phyloP scores from a whole-genome alignment of 2,797 vertebrate genomes.

The Siniperca obscura region DNA sequence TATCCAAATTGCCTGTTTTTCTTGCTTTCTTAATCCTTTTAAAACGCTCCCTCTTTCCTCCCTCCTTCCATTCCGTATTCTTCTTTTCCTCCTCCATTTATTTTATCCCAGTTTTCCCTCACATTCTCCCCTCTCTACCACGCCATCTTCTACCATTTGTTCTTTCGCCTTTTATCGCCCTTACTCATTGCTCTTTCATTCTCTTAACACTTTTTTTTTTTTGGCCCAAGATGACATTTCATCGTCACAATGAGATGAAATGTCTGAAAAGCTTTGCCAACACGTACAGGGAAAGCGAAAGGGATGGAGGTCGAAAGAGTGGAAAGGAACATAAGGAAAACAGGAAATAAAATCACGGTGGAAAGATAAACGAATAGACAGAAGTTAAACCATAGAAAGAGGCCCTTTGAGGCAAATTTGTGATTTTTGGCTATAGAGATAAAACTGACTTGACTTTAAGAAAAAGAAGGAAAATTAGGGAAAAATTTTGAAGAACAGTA shows the following conservation, averaged over 20 bases:
- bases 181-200: too few relatives aligned
- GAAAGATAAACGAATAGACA: not conserved
- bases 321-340: not conserved
- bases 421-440: too few relatives aligned
- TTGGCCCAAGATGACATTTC: not conserved
- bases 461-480: not conserved
- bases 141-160: not conserved
- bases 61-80: not conserved
- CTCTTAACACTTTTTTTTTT: not conserved
- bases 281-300: not conserved
- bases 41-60: not conserved
- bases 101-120: not conserved
- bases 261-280: not conserved
- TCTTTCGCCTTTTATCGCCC: not conserved
- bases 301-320: too few relatives aligned
- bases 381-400: not conserved
- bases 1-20: not conserved
- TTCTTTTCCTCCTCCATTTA: too few relatives aligned
- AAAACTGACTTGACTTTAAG: not conserved
- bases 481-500: not conserved
- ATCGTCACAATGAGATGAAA: not conserved
- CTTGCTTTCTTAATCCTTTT: constrained; percentile 9
- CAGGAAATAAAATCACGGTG: not conserved
- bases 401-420: too few relatives aligned
- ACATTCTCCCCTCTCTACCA: not conserved